Evolutionary conservation across 2,113 vertebrate species (phyloP).

Genomic region (Nyctereutes procyonoides): DNA sequence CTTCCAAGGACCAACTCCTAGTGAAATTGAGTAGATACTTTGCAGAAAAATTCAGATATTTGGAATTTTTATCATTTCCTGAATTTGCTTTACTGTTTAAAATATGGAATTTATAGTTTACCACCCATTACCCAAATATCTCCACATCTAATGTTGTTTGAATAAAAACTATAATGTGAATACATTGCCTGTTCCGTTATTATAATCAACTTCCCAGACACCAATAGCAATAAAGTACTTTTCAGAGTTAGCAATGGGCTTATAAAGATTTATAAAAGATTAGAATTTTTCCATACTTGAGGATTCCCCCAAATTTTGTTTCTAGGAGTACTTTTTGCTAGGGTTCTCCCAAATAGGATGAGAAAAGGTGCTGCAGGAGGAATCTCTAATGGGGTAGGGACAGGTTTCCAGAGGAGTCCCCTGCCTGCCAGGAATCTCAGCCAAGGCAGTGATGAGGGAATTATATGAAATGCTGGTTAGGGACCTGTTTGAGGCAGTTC

Average conservation of each 20-base stretch:
- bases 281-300: conserved; percentile 16
- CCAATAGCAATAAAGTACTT: background rate
- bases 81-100: background rate
- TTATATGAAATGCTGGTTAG: background rate
- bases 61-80: background rate
- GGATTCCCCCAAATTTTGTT: background rate
- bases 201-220: background rate
- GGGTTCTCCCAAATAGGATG: background rate
- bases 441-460: background rate
- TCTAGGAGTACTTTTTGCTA: background rate
- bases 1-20: conserved; percentile 84
- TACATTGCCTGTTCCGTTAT: background rate
- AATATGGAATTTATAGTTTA: background rate
- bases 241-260: conserved; percentile 1
- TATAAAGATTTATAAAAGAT: background rate
- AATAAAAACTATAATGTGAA: background rate
- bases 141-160: background rate
- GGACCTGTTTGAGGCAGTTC: background rate
- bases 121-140: background rate
- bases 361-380: background rate
- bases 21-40: background rate
- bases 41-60: background rate
- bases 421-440: background rate
- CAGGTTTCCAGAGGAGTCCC: background rate
- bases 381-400: too few relatives aligned